Conservation (phyloP, 2,113 vertebrate genomes). For the Laticauda laticaudata region DNA sequence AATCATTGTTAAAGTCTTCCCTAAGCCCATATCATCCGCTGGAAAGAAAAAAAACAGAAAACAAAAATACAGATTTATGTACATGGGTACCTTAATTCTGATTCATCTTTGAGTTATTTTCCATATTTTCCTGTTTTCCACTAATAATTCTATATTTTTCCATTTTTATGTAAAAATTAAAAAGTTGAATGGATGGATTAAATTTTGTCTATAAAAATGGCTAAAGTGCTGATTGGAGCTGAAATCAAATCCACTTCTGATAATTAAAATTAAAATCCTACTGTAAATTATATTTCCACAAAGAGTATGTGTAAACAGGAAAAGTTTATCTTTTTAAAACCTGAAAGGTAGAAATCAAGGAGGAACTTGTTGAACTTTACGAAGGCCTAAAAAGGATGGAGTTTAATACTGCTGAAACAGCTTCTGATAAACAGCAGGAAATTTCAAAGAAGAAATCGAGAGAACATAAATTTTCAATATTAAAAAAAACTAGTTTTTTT, state of each 20-base stretch:
- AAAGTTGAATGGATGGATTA: neutral
- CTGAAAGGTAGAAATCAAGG: neutral
- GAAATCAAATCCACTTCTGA: neutral
- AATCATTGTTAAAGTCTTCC: slow-evolving; percentile 94
- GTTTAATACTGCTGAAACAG: neutral
- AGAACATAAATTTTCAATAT: neutral
- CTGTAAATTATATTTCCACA: neutral
- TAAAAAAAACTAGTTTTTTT: neutral
- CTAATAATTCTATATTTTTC: neutral
- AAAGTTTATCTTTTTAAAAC: neutral
- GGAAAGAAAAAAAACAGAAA: slow-evolving; percentile 36
- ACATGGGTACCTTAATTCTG: neutral
- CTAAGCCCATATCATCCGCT: slow-evolving; percentile 98
- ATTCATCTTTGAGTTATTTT: neutral
- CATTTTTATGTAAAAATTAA: neutral
- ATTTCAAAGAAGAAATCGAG: neutral
- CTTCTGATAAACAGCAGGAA: neutral
- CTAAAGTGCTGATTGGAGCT: neutral
- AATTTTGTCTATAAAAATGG: neutral
- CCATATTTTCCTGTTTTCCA: neutral
- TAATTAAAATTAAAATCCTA: neutral
- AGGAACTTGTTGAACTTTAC: neutral
- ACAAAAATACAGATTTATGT: neutral
- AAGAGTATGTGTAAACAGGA: neutral
- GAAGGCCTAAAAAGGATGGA: neutral